Evolutionary conservation across 2,797 vertebrate genomes (phyloP), one percentile per base, ranked within the genome.

Genomic region (Chelidonichthys spinosus): DNA sequence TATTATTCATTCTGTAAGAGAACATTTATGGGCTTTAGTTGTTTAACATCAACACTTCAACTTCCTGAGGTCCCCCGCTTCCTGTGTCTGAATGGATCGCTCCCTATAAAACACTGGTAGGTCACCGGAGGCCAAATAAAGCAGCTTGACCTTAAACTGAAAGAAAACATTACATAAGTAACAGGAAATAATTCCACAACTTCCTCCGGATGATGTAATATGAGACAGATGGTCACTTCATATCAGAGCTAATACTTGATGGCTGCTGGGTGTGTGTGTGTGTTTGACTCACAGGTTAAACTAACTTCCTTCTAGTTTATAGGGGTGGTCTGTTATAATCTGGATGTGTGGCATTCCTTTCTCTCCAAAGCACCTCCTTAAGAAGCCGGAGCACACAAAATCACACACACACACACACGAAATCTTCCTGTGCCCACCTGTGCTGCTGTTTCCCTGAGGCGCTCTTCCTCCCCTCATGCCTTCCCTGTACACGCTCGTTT

Each of bases 291-390:
- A 5, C 59, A 74, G 72, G 84, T 78, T 87, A 83, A 85, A 81
- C 74, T 73, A 68, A 82, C 84, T 88, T 70, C 83, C 82, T 84
- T 36, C 59, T 47, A 59, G 71, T 90, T 89, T 88, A 89, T 81
- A 88, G 80, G 83, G 90, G 87, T 92, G 87, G 87, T 91, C 85
- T 88, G 82, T 90, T 87, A 83, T 90, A 89, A 88, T 91, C 76
- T 85, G 80, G 79, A 89, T 88, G 84, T 85, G 89, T 84, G 86
- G 84, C 90, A 92, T 92, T 92, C 92, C 83, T 89, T 63, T 85
- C 79, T 71, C 58, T 68, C 40, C 69, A 82, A 87, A 89, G 74
- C 78, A 76, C 87, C 82, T 90, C 70, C 69, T 87, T 74, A 75
- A 82, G 73, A 78, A 85, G 76, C 72, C 37, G 46, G 43, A 78